These are phyloP conservation scores for Panulirus ornatus DNA, from an alignment of 1,140 invertebrate genomes.

Conservation along the genomic window DNA sequence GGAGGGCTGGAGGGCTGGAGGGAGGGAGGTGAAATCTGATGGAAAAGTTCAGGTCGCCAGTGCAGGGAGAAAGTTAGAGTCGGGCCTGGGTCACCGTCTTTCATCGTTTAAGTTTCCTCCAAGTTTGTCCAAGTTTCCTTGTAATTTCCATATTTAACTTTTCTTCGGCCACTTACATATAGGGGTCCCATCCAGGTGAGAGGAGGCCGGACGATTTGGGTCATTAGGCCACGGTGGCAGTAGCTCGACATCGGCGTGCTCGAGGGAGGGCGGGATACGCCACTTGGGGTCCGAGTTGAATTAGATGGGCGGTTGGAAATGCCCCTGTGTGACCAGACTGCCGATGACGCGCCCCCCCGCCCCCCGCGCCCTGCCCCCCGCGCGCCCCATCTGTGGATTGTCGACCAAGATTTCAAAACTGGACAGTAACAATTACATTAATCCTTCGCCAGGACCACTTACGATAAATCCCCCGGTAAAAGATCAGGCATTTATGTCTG, in stretches of 20 bases:
- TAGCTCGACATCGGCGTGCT: conserved; percentile 17
- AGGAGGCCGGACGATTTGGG: conserved; percentile 41
- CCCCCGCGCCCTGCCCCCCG: conserved; percentile 71
- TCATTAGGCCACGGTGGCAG: conserved; percentile 16
- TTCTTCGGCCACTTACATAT: conserved; percentile 73
- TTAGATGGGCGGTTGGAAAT: conserved; percentile 75
- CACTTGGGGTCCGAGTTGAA: conserved; percentile 68
- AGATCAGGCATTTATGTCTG: conserved; percentile 54
- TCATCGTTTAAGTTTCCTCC: conserved; percentile 75
- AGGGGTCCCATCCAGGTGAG: conserved; percentile 66
- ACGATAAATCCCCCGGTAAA: conserved; percentile 64
- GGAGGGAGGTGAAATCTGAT: conserved; percentile 71
- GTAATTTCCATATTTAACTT: conserved; percentile 76
- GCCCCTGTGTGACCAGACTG: conserved; percentile 74
- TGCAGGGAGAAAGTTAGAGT: conserved; percentile 67
- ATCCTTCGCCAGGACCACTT: conserved; percentile 59
- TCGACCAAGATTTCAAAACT: conserved; percentile 69
- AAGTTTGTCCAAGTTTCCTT: conserved; percentile 75
- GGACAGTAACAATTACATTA: conserved; percentile 72
- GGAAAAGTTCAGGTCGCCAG: conserved; percentile 68
- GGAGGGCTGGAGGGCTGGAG: no score
- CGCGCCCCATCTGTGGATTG: conserved; percentile 62
- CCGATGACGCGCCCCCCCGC: conserved; percentile 73
- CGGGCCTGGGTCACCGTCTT: conserved; percentile 68
- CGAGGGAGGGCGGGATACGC: conserved; percentile 38